These are phyloP conservation scores for Meleagris gallopavo DNA, from an alignment of 2,113 vertebrate species.

Conservation along the genomic window DNA sequence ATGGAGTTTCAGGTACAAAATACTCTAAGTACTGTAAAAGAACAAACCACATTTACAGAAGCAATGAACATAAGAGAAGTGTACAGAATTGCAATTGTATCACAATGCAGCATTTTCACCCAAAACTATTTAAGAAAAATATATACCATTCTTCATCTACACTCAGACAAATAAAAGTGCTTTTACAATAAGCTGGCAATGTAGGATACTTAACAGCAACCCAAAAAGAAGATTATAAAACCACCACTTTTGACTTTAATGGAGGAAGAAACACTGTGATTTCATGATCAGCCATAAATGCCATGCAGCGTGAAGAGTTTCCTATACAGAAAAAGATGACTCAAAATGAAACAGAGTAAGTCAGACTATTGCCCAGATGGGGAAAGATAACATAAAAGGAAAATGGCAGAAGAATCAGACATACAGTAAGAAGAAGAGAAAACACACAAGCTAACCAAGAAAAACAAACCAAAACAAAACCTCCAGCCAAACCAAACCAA, in stretches of 20 bases:
- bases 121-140: conserved; percentile 38
- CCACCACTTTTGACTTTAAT: not conserved
- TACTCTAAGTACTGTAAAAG: not conserved
- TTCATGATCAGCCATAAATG: not conserved
- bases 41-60: not conserved
- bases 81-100: not conserved
- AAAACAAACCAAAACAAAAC: too few species aligned
- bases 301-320: not conserved
- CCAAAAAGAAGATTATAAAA: not conserved
- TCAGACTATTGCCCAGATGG: not conserved
- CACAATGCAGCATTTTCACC: not conserved
- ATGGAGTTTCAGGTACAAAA: not conserved
- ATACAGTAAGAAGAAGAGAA: not conserved
- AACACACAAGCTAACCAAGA: not conserved
- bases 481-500: not conserved
- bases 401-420: not conserved
- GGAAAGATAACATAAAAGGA: not conserved
- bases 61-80: not conserved
- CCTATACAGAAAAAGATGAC: not conserved
- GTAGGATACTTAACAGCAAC: conserved; percentile 6
- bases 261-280: not conserved
- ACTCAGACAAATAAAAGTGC: conserved; percentile 6
- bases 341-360: conserved; percentile 26
- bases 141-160: not conserved
- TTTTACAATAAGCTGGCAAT: conserved; percentile 27